phyloP scores from a whole-genome alignment of 2,113 vertebrate genomes.

The Trematocara zebra region DNA sequence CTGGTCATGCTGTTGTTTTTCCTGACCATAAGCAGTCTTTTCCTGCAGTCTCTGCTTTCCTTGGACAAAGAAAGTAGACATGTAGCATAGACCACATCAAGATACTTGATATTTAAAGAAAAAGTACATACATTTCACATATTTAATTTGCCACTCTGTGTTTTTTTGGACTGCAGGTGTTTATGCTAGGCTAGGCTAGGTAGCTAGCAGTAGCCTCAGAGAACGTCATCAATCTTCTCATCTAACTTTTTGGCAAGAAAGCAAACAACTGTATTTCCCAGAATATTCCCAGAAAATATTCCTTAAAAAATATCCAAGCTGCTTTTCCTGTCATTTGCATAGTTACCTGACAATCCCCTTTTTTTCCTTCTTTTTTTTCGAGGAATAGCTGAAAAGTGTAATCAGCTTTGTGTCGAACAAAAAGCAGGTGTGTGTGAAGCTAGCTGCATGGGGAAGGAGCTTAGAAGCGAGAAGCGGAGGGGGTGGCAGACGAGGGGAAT shows the following conservation, averaged over 20 bases:
- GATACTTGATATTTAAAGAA: not conserved
- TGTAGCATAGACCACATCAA: not conserved
- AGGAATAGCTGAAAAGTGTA: constrained; percentile 40
- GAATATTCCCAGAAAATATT: not conserved
- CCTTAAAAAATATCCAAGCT: not conserved
- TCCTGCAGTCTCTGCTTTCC: not conserved
- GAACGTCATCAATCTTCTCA: not conserved
- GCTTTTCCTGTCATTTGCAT: constrained; percentile 3
- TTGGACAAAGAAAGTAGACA: not conserved
- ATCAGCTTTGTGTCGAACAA: constrained; percentile 56
- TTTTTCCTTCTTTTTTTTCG: not conserved
- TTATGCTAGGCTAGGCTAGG: not conserved
- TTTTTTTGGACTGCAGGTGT: not conserved
- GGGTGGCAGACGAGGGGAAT: not conserved
- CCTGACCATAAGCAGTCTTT: not conserved
- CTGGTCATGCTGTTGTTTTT: not conserved
- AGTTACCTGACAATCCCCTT: constrained; percentile 3
- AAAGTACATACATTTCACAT: accelerated
- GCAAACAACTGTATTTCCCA: not conserved
- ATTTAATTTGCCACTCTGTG: not conserved
- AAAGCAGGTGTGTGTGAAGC: constrained; percentile 53
- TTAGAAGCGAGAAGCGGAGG: not conserved
- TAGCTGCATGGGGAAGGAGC: constrained; percentile 21
- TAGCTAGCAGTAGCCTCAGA: not conserved
- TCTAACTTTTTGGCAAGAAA: not conserved